phyloP scores from a whole-genome alignment of 64 coral and sea anemone genomes.

The Actinia tenebrosa region DNA sequence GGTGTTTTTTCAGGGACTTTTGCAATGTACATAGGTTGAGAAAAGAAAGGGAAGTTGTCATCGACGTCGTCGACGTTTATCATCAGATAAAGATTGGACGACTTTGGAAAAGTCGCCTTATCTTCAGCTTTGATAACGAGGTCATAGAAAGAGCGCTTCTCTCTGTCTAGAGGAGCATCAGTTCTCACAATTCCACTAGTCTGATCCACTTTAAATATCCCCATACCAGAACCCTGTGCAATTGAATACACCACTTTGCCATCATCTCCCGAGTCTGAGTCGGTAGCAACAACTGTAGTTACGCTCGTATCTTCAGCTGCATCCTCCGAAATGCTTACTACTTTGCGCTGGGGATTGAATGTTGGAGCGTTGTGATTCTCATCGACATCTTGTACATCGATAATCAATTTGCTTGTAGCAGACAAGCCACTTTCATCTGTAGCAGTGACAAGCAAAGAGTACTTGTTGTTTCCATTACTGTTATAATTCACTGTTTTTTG shows the following conservation, averaged over 20 bases:
- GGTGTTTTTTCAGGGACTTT: conserved; percentile 44
- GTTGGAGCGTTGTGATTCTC: conserved; percentile 60
- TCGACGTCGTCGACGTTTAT: conserved; percentile 51
- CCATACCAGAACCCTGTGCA: conserved; percentile 68
- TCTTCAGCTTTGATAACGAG: conserved; percentile 73
- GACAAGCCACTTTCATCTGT: conserved; percentile 14
- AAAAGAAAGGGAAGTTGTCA: conserved; percentile 66
- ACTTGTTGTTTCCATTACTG: neutral
- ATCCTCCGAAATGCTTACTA: conserved; percentile 32
- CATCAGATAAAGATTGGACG: conserved; percentile 66
- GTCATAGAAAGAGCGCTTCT: conserved; percentile 54
- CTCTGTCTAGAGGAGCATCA: conserved; percentile 50
- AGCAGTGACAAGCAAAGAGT: conserved; percentile 46
- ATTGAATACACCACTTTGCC: conserved; percentile 64
- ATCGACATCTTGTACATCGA: conserved; percentile 78
- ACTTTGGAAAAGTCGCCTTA: conserved; percentile 74
- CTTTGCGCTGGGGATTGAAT: conserved; percentile 45
- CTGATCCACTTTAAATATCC: conserved; percentile 64
- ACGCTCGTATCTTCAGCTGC: conserved; percentile 18
- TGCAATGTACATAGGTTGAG: conserved; percentile 65
- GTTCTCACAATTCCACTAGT: conserved; percentile 41
- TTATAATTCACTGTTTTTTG: conserved; percentile 28
- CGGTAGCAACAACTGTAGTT: conserved; percentile 26
- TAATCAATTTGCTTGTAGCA: conserved; percentile 37
- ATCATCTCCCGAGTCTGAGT: conserved; percentile 44